Evolutionary conservation across 2,797 vertebrate species (phyloP).

Genomic region (Diplodus sargus): DNA sequence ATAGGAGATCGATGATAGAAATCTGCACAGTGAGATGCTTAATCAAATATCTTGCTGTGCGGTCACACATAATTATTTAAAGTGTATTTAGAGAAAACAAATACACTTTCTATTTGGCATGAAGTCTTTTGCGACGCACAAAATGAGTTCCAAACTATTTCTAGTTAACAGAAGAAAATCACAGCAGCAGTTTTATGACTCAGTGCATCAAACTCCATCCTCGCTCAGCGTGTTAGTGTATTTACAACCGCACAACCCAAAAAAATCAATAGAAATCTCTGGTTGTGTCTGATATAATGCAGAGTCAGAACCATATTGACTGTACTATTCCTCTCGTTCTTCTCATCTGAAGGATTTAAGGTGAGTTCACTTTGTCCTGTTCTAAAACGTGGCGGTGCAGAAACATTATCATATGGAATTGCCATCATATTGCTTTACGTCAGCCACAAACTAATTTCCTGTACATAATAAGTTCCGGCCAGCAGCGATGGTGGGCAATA

Average conservation of each 20-base stretch:
- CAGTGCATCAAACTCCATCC: neutral
- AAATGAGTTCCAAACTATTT: neutral
- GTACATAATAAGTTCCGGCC: slow-evolving; percentile 49
- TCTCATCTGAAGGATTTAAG: neutral
- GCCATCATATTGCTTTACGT: slow-evolving; percentile 13
- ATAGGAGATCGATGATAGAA: neutral
- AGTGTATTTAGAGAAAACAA: neutral
- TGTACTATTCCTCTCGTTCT: neutral
- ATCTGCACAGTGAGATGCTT: neutral
- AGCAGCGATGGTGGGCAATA: slow-evolving; percentile 16
- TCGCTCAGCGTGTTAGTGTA: neutral
- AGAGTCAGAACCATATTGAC: neutral
- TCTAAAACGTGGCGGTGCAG: neutral
- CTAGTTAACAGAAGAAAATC: neutral
- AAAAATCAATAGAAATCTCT: neutral
- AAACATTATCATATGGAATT: neutral
- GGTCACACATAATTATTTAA: neutral
- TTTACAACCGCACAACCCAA: neutral
- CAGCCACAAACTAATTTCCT: slow-evolving; percentile 23
- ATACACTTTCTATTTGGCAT: neutral
- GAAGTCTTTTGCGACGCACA: neutral
- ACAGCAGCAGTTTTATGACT: neutral
- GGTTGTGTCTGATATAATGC: slow-evolving; percentile 6
- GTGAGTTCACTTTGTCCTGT: neutral
- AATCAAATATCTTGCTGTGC: neutral